Evolutionary conservation across 2,113 vertebrate species (phyloP), one percentile per base, ranked within the genome.

Genomic region (Phaethornis superciliosus): DNA sequence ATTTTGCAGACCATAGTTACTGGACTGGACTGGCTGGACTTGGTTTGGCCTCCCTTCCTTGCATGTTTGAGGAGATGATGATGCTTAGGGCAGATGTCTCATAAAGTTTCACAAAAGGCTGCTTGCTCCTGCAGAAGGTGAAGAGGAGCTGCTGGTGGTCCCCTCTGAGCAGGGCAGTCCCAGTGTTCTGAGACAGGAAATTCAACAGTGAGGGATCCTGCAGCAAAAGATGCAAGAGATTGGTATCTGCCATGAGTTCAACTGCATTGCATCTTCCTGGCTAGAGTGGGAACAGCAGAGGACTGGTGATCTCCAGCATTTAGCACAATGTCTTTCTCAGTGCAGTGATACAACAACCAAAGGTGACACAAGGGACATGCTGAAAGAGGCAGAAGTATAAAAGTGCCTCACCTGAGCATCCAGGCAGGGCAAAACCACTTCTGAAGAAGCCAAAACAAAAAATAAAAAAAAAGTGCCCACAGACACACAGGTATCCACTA

Each of bases 21-120:
- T n/a, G n/a, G n/a, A n/a, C n/a, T n/a, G n/a, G 44, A 52, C 0
- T 1, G 32, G 6, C 33, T n/a, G 32, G 27, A 16, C 22, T 35
- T 0, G 1, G 26, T 10, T 58, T 27, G 42, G 35, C 33, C 51
- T 58, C 88, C 51, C 17, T 54, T 19, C 15, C 19, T 15, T 12
- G 24, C 15, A 1, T 5, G 7, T 22, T 7, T 56, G 22, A 35
- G n/a, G 44, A 65, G 27, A 56, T 15, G 58, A 37, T 3, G 17
- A 24, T 33, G 12, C 18, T 33, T 11, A 40, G 24, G 78, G 37
- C 17, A 59, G 35, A 30, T 0, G 0, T 16, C 52, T 59, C 68
- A 18, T 10, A 9, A 15, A 9, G 40, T 12, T 33, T 56, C 56
- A 33, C 4, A 1, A 22, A 19, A 42, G 30, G 40, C 33, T 7